Evolutionary conservation across 2,888 invertebrate genomes (phyloP).

Genomic region (Nasonia oneida): DNA sequence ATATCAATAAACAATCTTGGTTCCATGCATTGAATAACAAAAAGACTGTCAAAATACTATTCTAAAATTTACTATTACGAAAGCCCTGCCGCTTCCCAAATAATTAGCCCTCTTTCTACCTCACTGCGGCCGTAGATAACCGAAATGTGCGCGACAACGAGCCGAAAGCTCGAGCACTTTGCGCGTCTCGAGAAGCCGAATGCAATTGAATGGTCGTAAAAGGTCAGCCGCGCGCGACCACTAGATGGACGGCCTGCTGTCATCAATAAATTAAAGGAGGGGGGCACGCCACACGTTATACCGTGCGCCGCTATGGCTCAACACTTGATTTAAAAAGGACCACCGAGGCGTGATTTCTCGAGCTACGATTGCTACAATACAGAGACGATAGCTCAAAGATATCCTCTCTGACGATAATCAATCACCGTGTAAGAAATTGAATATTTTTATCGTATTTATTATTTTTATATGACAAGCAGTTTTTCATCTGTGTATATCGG

Average conservation of each 20-base stretch:
- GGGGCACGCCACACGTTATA: not conserved
- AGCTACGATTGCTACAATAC: not conserved
- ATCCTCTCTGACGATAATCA: too few species aligned
- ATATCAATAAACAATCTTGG: too few species aligned
- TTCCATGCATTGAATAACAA: too few species aligned
- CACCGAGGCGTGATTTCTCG: constrained; percentile 20
- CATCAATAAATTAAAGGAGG: constrained; percentile 46
- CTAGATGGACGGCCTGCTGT: constrained; percentile 40
- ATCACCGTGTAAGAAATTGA: too few species aligned
- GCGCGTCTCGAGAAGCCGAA: constrained; percentile 9
- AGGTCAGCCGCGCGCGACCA: constrained; percentile 22
- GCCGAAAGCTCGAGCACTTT: constrained; percentile 33
- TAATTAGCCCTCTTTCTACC: constrained; percentile 25
- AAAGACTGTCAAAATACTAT: not conserved
- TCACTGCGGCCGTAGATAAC: not conserved
- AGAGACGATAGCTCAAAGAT: not conserved
- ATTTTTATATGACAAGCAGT: too few species aligned
- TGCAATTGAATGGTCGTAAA: constrained; percentile 46
- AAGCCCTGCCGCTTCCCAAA: not conserved
- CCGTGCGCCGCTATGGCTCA: not conserved
- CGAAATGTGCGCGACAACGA: constrained; percentile 5
- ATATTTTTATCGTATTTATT: too few species aligned
- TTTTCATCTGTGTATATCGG: too few species aligned
- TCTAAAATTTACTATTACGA: not conserved
- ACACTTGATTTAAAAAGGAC: constrained; percentile 39